Conservation (phyloP, 2,888 invertebrate species). For the Chrysolina oricalcia region DNA sequence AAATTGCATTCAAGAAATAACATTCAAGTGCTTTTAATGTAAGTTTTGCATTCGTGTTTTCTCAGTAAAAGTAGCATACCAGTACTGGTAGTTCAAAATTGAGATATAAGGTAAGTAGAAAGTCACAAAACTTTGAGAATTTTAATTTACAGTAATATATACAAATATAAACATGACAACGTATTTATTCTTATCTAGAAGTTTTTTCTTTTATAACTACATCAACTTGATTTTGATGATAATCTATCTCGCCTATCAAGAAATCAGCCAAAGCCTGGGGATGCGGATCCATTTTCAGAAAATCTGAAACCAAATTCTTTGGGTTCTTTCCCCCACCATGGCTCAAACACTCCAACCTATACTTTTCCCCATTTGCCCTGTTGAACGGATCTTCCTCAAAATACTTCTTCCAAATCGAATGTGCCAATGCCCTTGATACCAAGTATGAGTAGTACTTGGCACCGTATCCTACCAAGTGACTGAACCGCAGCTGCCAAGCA, state of each 20-base stretch:
- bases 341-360: constrained; percentile 83
- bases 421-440: constrained; percentile 93
- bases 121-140: not conserved
- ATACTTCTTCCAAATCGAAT: constrained; percentile 92
- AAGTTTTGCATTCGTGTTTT: too few species aligned
- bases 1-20: not conserved
- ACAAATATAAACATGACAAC: constrained; percentile 22
- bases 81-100: too few species aligned
- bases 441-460: constrained; percentile 99
- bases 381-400: constrained; percentile 87
- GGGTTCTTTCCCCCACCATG: constrained; percentile 93
- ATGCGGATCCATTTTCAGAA: constrained; percentile 84
- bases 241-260: constrained; percentile 84
- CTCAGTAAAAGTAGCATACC: too few species aligned
- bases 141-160: too few species aligned
- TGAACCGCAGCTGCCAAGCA: constrained; percentile 97
- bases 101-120: not conserved
- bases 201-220: constrained; percentile 48
- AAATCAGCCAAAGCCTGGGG: constrained; percentile 86
- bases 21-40: not conserved
- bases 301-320: constrained; percentile 83
- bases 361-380: constrained; percentile 85
- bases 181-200: constrained; percentile 19
- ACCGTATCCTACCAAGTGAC: constrained; percentile 97
- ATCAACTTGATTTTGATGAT: constrained; percentile 63